These are phyloP conservation scores for Coremacera marginata DNA, from an alignment of 2,888 invertebrate genomes.

Conservation along the genomic window DNA sequence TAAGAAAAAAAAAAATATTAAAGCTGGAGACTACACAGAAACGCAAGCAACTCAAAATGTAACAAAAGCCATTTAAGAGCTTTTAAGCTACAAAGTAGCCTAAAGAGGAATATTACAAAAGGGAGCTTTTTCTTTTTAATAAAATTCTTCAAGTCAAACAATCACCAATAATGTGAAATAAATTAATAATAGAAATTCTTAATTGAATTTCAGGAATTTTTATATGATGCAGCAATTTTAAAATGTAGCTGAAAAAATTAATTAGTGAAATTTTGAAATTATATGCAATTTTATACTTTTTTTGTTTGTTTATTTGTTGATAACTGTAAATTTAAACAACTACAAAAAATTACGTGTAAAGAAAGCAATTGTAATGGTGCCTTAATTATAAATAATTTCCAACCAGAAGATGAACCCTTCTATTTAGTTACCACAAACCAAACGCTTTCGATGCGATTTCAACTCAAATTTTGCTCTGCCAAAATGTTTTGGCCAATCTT, in stretches of 20 bases:
- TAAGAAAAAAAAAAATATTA: not conserved
- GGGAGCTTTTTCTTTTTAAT: slow-evolving; percentile 30
- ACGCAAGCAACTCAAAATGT: not conserved
- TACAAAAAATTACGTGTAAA: slow-evolving; percentile 65
- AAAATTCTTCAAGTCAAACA: not conserved
- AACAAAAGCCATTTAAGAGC: slow-evolving; percentile 51
- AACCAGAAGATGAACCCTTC: slow-evolving; percentile 41
- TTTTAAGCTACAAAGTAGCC: not conserved
- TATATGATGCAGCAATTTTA: not conserved
- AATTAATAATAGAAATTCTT: too few species aligned
- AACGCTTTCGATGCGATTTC: slow-evolving; percentile 16
- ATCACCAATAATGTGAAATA: not conserved
- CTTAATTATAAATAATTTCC: slow-evolving; percentile 68
- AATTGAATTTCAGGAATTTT: not conserved
- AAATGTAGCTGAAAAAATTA: slow-evolving; percentile 10
- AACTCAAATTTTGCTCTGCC: not conserved
- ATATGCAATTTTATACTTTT: slow-evolving; percentile 22
- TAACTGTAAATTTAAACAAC: slow-evolving; percentile 54
- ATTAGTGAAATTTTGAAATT: slow-evolving; percentile 27
- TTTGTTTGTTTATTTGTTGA: slow-evolving; percentile 31
- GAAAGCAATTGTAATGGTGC: slow-evolving; percentile 70
- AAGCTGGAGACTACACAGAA: slow-evolving; percentile 4
- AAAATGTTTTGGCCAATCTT: not conserved
- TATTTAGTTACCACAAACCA: slow-evolving; percentile 11
- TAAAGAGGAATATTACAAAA: not conserved